phyloP scores from a whole-genome alignment of 2,797 vertebrate species.

The Dipus sagitta region DNA sequence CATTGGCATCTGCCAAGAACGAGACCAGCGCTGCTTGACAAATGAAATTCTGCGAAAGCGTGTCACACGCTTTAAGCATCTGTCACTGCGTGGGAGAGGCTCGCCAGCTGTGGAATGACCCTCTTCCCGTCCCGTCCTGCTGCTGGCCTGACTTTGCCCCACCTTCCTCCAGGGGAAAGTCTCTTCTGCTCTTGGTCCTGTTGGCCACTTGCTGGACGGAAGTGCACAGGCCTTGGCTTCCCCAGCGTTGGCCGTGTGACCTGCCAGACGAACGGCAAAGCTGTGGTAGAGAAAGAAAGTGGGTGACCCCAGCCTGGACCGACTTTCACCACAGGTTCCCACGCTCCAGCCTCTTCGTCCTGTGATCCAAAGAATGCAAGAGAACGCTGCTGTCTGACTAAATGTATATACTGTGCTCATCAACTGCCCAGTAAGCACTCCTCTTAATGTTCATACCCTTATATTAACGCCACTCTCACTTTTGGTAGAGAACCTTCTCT shows the following conservation, averaged over 20 bases:
- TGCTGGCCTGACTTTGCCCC: not conserved
- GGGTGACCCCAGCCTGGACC: not conserved
- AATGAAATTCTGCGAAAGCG: constrained; percentile 62
- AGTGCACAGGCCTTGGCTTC: rapidly evolving
- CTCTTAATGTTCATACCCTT: no score
- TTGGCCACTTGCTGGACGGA: not conserved
- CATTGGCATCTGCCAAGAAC: not conserved
- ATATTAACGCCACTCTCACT: no score
- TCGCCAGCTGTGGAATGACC: not conserved
- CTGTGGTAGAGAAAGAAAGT: not conserved
- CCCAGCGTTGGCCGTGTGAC: rapidly evolving
- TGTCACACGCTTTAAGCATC: constrained; percentile 53
- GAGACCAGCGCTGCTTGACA: not conserved
- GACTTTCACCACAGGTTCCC: not conserved
- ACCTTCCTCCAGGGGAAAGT: not conserved
- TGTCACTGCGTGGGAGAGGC: not conserved
- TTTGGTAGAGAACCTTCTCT: no score
- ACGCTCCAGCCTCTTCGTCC: not conserved
- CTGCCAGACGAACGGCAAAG: rapidly evolving
- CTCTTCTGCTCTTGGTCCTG: not conserved
- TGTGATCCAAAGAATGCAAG: not conserved
- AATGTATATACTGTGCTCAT: no score
- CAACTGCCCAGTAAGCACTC: no score
- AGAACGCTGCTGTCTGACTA: no score
- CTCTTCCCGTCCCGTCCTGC: rapidly evolving